These are phyloP conservation scores for Bothrops alternatus DNA, from an alignment of 2,797 vertebrate genomes.

Conservation along the genomic window DNA sequence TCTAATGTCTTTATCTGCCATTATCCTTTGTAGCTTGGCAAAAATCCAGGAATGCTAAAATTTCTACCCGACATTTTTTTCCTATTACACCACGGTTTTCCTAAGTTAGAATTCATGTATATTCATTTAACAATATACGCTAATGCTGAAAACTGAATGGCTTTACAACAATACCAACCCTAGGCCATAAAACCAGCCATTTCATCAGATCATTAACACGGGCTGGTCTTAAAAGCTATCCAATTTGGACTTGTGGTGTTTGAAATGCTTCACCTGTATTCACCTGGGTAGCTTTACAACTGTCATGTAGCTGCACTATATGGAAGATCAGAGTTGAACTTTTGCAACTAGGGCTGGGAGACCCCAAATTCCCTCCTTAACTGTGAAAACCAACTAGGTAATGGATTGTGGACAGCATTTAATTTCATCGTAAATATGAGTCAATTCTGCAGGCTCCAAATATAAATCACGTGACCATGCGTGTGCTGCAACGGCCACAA, in stretches of 20 bases:
- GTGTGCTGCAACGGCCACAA: too few relatives aligned
- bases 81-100: conserved; percentile 30
- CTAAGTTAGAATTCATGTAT: conserved; percentile 20
- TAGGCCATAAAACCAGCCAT: not conserved
- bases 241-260: not conserved
- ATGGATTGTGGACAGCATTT: not conserved
- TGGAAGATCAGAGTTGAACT: not conserved
- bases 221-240: not conserved
- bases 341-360: not conserved
- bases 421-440: too few relatives aligned
- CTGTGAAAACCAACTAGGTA: not conserved
- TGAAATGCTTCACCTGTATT: not conserved
- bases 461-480: too few relatives aligned
- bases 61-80: conserved; percentile 14
- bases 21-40: conserved; percentile 46
- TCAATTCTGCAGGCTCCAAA: too few relatives aligned
- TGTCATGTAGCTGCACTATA: not conserved
- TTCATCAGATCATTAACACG: not conserved
- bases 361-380: not conserved
- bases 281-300: not conserved
- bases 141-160: conserved; percentile 25
- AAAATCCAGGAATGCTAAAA: conserved; percentile 51
- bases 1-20: conserved; percentile 55
- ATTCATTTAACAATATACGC: conserved; percentile 26
- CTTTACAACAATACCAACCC: not conserved